Percentiles rank a stretch among this genome's conserved stretches.
Evolutionary conservation across 2,888 invertebrate genomes (phyloP).

Genomic region (Lymantria dispar): DNA sequence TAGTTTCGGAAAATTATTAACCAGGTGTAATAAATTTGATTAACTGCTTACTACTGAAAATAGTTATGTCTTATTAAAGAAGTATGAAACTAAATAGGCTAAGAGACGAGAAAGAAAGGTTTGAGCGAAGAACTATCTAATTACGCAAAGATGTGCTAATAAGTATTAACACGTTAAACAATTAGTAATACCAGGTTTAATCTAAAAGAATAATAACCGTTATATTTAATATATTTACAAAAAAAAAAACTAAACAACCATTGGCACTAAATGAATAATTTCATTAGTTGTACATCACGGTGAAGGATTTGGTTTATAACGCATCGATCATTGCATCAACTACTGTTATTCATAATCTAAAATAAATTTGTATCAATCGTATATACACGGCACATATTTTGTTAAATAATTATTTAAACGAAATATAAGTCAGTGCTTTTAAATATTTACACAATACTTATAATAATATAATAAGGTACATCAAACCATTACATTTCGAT

Average conservation of each 20-base stretch:
- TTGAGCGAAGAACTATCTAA: too few species aligned
- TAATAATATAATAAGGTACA: conserved; percentile 64
- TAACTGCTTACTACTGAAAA: too few species aligned
- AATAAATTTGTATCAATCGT: conserved; percentile 65
- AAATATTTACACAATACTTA: conserved; percentile 71
- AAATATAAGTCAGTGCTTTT: conserved; percentile 62
- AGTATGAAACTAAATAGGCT: too few species aligned
- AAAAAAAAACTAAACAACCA: conserved; percentile 46
- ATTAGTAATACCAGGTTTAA: conserved; percentile 1
- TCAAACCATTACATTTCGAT: conserved; percentile 42
- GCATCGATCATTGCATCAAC: conserved; percentile 41
- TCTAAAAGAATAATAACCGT: conserved; percentile 8
- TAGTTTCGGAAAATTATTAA: too few species aligned
- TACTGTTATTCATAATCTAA: conserved; percentile 37
- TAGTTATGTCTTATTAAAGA: too few species aligned
- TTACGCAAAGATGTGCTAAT: too few species aligned
- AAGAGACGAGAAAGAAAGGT: too few species aligned
- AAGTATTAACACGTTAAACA: too few species aligned
- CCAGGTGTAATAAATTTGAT: too few species aligned
- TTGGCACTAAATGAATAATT: conserved; percentile 66
- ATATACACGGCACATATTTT: conserved; percentile 78
- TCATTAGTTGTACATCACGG: conserved; percentile 72
- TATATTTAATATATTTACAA: conserved; percentile 37
- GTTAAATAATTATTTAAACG: conserved; percentile 59
- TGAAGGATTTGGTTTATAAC: conserved; percentile 70